phyloP scores from a whole-genome alignment of 1,140 invertebrate genomes.

The Neelides sp. region DNA sequence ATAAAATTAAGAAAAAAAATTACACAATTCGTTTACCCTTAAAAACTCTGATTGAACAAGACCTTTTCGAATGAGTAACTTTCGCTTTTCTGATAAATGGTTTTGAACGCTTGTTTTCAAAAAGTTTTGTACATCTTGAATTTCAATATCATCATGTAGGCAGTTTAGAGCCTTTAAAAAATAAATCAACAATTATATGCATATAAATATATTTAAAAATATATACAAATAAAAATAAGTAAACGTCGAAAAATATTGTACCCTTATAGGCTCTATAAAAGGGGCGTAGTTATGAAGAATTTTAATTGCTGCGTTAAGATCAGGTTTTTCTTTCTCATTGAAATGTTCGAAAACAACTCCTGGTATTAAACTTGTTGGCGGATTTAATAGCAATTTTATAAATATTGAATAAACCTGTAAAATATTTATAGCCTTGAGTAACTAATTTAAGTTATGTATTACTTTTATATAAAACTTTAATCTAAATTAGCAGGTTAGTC shows the following conservation, averaged over 20 bases:
- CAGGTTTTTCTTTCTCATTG: conserved; percentile 41
- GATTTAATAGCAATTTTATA: conserved; percentile 43
- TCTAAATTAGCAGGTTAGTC: conserved; percentile 34
- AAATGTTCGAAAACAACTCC: conserved; percentile 37
- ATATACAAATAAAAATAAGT: neutral
- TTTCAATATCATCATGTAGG: conserved; percentile 59
- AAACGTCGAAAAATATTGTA: conserved; percentile 9
- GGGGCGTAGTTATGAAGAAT: conserved; percentile 68
- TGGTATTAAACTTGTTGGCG: conserved; percentile 44
- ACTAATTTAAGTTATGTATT: neutral
- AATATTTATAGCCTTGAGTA: conserved; percentile 12
- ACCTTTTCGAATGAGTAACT: conserved; percentile 63
- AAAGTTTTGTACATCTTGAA: conserved; percentile 60
- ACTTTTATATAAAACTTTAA: conserved; percentile 34
- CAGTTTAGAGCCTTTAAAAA: conserved; percentile 50
- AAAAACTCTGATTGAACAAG: conserved; percentile 68
- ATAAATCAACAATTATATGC: neutral
- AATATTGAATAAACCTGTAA: conserved; percentile 45
- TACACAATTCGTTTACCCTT: conserved; percentile 39
- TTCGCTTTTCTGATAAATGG: conserved; percentile 53
- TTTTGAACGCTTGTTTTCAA: conserved; percentile 62
- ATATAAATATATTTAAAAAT: no score
- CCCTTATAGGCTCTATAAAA: conserved; percentile 64
- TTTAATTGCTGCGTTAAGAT: conserved; percentile 61
- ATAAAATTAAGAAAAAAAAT: neutral